Percentiles rank a stretch among this genome's conserved stretches.
Conservation (phyloP, 23 tunicate species). For the Styela clava region DNA sequence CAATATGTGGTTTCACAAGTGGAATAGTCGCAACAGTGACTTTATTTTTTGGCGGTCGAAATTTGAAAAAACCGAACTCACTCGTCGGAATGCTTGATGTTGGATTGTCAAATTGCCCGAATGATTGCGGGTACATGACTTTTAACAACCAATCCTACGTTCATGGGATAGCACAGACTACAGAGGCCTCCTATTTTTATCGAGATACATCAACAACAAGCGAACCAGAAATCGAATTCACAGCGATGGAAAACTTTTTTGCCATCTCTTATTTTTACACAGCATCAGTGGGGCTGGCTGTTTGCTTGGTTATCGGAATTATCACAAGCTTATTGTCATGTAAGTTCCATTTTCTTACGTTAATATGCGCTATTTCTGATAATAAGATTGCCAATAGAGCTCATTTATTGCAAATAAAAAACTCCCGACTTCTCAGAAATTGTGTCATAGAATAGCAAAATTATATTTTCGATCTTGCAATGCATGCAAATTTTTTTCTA, state of each 20-base stretch:
- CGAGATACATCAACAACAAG: background rate
- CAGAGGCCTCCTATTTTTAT: no score
- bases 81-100: background rate
- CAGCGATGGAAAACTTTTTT: background rate
- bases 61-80: background rate
- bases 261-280: conserved; percentile 1
- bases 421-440: no score
- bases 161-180: background rate
- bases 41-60: background rate
- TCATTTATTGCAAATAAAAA: no score
- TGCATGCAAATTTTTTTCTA: no score
- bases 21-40: background rate
- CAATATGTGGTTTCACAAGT: background rate
- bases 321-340: conserved; percentile 8
- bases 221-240: background rate
- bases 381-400: no score
- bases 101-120: background rate
- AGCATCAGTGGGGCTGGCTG: background rate
- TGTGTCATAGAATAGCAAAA: no score
- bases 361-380: no score
- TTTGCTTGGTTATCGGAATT: background rate
- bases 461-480: no score
- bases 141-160: background rate
- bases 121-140: background rate
- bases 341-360: background rate